Base-by-base conservation (phyloP, 23 tunicate genomes). In the Halocynthia roretzi region DNA sequence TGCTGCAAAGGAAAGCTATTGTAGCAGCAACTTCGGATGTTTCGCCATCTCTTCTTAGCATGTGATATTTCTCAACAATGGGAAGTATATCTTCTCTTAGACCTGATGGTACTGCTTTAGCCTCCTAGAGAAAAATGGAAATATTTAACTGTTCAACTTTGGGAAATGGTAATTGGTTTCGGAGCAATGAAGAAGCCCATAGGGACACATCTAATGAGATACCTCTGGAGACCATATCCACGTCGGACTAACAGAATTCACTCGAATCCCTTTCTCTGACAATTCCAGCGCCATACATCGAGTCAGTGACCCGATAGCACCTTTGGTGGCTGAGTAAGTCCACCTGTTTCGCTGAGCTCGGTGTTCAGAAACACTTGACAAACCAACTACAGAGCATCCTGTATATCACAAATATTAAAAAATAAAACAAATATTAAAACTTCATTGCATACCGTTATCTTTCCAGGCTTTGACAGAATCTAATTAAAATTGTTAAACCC, bases 271-370 rank as follows among this genome's bases (percentile, higher is more conserved):
- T 21, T 82, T 18, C 19, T 82, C 60, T 55, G 87, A 55, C 49
- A 92, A 83, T 63, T 92, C 98, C 51, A 92, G 53, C 8, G 98
- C 93, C 88, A 87, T 83, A 72, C 92, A 76, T 60, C 76, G 72
- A 8, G 91, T 87, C 57, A 92, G 14, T 6, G 84, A 70, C 61
- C 61, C 72, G n/a, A 92, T 79, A 5, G 94, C 98, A 23, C 84
- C 98, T 65, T 92, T 92, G 48, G 84, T 92, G n/a, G 98, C 94
- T 14, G 93, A 70, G 52, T 92, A 92, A 6, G 98, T 92, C 98
- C 98, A 92, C 40, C 98, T 56, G 9, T 71, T 50, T 40, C 81
- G 91, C 23, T 87, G 93, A 12, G 98, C 88, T 60, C 85, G 51
- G 8, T 7, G 7, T 7, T 58, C 85, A 7, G 98, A 71, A 6